Conservation (phyloP, 2,888 invertebrate species). For the Tribolium freemani region DNA sequence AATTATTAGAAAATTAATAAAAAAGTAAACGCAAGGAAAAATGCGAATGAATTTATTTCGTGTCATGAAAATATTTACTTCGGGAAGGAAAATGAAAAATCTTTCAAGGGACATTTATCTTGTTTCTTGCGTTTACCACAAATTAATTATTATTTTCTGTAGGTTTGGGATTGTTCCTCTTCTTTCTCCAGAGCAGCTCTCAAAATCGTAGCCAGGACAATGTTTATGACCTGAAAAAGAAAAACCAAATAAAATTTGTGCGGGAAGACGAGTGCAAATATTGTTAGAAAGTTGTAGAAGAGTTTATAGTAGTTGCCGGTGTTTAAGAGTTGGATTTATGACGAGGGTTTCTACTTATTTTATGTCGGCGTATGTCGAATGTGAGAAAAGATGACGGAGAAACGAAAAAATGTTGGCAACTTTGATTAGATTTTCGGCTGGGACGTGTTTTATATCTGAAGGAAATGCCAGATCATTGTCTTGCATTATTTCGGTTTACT, state of each 20-base stretch:
- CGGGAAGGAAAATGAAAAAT: conserved; percentile 27
- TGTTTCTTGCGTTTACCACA: conserved; percentile 34
- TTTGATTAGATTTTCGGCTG: neutral
- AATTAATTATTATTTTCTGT: conserved; percentile 50
- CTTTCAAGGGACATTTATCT: conserved; percentile 4
- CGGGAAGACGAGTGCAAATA: conserved; percentile 3
- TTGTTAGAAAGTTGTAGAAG: conserved; percentile 13
- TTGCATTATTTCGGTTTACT: too few species aligned
- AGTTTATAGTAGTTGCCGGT: conserved; percentile 22
- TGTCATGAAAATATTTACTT: conserved; percentile 35
- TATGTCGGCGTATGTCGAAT: conserved; percentile 15
- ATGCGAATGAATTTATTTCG: neutral
- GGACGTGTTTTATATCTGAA: too few species aligned
- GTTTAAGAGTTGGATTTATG: conserved; percentile 30
- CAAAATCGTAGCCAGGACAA: conserved; percentile 78
- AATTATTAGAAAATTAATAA: conserved; percentile 6
- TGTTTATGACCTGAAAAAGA: conserved; percentile 76
- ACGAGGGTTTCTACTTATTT: conserved; percentile 21
- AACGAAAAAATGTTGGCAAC: neutral
- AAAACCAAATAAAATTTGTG: conserved; percentile 17
- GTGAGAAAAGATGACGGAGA: neutral
- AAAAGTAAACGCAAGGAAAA: conserved; percentile 8
- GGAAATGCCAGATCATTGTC: too few species aligned
- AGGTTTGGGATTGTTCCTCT: conserved; percentile 70
- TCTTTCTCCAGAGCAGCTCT: conserved; percentile 83